A percentile compares a stretch with the other conserved stretches of the same genome.
phyloP scores from a whole-genome alignment of 2,113 vertebrate species.

The Numida meleagris region DNA sequence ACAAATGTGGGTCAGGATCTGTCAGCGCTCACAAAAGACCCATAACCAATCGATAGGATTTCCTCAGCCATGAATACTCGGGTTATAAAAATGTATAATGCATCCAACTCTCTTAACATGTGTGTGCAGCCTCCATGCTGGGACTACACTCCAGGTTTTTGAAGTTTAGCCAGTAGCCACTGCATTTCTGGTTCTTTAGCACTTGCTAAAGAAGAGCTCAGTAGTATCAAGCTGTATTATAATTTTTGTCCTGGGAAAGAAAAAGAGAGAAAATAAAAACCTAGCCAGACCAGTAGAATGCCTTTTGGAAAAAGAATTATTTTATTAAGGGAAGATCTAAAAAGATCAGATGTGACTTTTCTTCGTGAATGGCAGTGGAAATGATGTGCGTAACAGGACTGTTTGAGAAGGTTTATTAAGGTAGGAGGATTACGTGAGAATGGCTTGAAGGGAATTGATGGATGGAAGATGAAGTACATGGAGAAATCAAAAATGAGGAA shows the following conservation, averaged over 20 bases:
- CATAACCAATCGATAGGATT: constrained; percentile 39
- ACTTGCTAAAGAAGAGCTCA: constrained; percentile 7
- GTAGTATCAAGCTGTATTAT: constrained; percentile 1
- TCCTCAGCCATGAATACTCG: constrained; percentile 20
- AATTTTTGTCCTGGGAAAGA: constrained; percentile 58
- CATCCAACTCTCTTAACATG: neutral
- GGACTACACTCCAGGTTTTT: constrained; percentile 30
- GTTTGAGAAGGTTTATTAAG: neutral
- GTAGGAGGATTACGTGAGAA: fast-evolving
- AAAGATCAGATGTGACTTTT: neutral
- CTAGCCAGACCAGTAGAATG: constrained; percentile 14
- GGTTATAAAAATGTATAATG: neutral
- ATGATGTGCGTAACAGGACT: neutral
- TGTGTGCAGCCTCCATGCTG: constrained; percentile 5
- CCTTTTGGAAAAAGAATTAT: neutral
- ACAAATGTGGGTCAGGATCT: constrained; percentile 18
- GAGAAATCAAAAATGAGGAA: neutral
- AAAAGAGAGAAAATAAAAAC: constrained; percentile 41
- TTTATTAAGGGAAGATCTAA: neutral
- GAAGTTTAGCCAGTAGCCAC: constrained; percentile 55
- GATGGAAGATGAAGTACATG: neutral
- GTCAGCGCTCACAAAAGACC: neutral
- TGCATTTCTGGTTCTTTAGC: constrained; percentile 33
- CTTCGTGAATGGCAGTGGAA: neutral
- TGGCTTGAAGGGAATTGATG: neutral